Evolutionary conservation across 2,888 invertebrate species (phyloP), one percentile per base, ranked within the genome.

Genomic region (Drosophila nigricruria): DNA sequence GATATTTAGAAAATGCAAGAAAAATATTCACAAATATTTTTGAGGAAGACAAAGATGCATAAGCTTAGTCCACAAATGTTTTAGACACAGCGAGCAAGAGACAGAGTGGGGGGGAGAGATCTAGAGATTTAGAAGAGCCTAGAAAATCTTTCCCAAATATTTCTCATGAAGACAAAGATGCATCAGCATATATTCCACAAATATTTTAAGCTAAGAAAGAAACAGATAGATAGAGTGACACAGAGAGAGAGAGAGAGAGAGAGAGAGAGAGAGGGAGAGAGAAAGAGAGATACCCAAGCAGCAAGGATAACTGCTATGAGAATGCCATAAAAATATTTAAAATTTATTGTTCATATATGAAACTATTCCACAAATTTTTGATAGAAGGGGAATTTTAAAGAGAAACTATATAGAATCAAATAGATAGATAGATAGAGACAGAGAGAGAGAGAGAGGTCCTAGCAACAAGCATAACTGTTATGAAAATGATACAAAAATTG

Each of bases 141-240:
- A 10, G 4, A 23, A 52, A 52, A 52, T 34, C 34, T 16, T 34
- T 5, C 34, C 23, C 52, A 52, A 36, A 52, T 52, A 52, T 52
- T 52, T 23, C n/a, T 23, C 34, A 14, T 14, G 18, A 18, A 14
- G 49, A 14, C 47, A 30, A 12, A 49, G 12, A 18, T 49, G 49
- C 30, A 14, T 18, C 6, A 14, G 30, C 14, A 30, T 18, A 30
- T 49, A 18, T 8, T 6, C 30, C 6, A 18, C 18, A 49, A 30
- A 49, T 49, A 49, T 47, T 47, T 47, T 3, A 30, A 8, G 8
- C 0, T 5, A 10, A 42, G 20, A 3, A 0, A 42, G 3, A 3
- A 3, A 40, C 9, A 3, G 40, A 10, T 18, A 18, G n/a, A n/a
- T 2, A 40, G 9, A 18, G 40, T n/a, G n/a, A n/a, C n/a, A n/a